A percentile compares a stretch with the other conserved stretches of the same genome.
Conservation (phyloP, 2,797 vertebrate species). For the Myioborus miniatus region DNA sequence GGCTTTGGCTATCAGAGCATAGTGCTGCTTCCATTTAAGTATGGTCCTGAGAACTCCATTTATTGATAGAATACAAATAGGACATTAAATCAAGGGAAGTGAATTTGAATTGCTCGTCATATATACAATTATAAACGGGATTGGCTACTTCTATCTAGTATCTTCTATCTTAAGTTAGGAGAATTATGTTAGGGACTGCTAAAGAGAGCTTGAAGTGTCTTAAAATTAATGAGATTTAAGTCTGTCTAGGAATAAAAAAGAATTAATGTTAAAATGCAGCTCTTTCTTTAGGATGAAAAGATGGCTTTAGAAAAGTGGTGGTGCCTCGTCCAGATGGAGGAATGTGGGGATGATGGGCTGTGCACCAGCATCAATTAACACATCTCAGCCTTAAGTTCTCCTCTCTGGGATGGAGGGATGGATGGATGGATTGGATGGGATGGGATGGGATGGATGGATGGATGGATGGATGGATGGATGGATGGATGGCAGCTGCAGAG, state of each 20-base stretch:
- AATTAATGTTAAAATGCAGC: not conserved
- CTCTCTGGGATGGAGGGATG: not conserved
- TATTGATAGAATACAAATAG: conserved; percentile 57
- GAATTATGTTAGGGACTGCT: conserved; percentile 16
- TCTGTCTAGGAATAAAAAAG: not conserved
- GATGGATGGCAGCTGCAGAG: not conserved
- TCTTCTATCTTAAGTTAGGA: conserved; percentile 3
- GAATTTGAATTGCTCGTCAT: conserved; percentile 43
- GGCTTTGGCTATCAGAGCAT: conserved; percentile 39
- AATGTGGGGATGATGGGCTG: fast-evolving
- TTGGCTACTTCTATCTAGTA: conserved; percentile 1
- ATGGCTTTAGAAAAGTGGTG: not conserved
- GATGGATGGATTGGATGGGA: not conserved
- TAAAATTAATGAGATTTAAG: conserved; percentile 24
- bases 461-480: not conserved
- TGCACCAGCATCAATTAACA: not conserved
- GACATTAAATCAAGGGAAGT: conserved; percentile 55
- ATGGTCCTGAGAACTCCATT: conserved; percentile 53
- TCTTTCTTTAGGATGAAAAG: not conserved
- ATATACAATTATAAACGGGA: not conserved
- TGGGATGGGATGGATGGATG: not conserved
- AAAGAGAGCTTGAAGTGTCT: conserved; percentile 44
- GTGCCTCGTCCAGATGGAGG: not conserved
- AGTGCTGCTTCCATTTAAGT: conserved; percentile 20
- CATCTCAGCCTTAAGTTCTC: not conserved